Conservation (phyloP, 1,140 invertebrate species). For the Lysiphlebus fabarum region DNA sequence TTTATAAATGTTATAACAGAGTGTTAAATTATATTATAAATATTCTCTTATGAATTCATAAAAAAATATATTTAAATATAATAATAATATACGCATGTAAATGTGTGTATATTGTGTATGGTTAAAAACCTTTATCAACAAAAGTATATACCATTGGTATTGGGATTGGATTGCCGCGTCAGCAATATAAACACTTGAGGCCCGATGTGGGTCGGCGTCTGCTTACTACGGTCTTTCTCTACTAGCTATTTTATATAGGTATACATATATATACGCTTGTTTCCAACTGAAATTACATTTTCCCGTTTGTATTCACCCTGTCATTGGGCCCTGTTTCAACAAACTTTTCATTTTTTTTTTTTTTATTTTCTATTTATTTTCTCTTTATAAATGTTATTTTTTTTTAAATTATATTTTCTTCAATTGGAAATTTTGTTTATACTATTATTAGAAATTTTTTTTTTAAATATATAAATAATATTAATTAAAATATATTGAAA, state of each 20-base stretch:
- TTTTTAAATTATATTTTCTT: constrained; percentile 2
- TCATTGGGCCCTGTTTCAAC: constrained; percentile 34
- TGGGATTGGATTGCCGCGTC: constrained; percentile 55
- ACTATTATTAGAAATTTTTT: constrained; percentile 3
- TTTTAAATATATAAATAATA: neutral
- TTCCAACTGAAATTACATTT: constrained; percentile 56
- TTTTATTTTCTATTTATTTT: constrained; percentile 19
- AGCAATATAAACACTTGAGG: constrained; percentile 55
- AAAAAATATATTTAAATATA: too few species aligned
- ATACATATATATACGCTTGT: constrained; percentile 44
- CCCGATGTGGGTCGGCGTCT: constrained; percentile 46
- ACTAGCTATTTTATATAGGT: constrained; percentile 31
- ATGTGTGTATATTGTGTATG: constrained; percentile 27
- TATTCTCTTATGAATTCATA: too few species aligned
- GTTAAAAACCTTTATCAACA: constrained; percentile 28
- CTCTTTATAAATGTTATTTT: constrained; percentile 8
- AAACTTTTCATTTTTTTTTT: constrained; percentile 33
- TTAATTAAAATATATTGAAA: too few species aligned
- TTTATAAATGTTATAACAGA: too few species aligned
- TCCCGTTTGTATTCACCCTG: constrained; percentile 37
- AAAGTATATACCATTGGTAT: constrained; percentile 42
- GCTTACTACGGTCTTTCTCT: constrained; percentile 14
- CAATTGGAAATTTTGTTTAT: constrained; percentile 4
- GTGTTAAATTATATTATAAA: too few species aligned
- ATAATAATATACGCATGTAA: constrained; percentile 15